phyloP scores from a whole-genome alignment of 2,888 invertebrate genomes.

The Habroteleia sp. region DNA sequence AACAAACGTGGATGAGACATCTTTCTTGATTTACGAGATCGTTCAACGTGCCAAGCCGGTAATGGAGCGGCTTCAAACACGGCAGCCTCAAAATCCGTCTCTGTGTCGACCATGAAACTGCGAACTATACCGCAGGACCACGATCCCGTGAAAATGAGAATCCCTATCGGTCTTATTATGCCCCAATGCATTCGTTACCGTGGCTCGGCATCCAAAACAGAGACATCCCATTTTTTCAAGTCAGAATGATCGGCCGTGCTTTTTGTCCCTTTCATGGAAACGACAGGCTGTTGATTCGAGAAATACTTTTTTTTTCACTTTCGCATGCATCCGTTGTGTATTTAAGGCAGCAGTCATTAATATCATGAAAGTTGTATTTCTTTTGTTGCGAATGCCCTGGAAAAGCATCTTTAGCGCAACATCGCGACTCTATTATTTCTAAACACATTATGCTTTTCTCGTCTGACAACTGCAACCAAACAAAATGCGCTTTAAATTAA shows the following conservation, averaged over 20 bases:
- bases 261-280: slow-evolving; percentile 55
- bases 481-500: no score
- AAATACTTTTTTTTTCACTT: slow-evolving; percentile 42
- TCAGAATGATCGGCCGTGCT: slow-evolving; percentile 55
- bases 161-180: slow-evolving; percentile 72
- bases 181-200: slow-evolving; percentile 67
- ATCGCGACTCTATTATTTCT: no score
- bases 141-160: slow-evolving; percentile 62
- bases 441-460: no score
- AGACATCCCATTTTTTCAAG: slow-evolving; percentile 61
- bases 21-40: slow-evolving; percentile 74
- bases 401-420: slow-evolving; percentile 18
- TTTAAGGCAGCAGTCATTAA: slow-evolving; percentile 55
- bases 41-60: slow-evolving; percentile 74
- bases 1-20: slow-evolving; percentile 65
- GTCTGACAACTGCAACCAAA: no score
- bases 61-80: slow-evolving; percentile 73
- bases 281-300: slow-evolving; percentile 56
- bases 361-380: slow-evolving; percentile 33
- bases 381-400: slow-evolving; percentile 9
- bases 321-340: slow-evolving; percentile 41
- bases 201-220: slow-evolving; percentile 46
- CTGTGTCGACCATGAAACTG: slow-evolving; percentile 72
- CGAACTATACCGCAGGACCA: slow-evolving; percentile 63
- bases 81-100: slow-evolving; percentile 73